Conservation (phyloP, 2,797 vertebrate genomes). For the Hirundo rustica region DNA sequence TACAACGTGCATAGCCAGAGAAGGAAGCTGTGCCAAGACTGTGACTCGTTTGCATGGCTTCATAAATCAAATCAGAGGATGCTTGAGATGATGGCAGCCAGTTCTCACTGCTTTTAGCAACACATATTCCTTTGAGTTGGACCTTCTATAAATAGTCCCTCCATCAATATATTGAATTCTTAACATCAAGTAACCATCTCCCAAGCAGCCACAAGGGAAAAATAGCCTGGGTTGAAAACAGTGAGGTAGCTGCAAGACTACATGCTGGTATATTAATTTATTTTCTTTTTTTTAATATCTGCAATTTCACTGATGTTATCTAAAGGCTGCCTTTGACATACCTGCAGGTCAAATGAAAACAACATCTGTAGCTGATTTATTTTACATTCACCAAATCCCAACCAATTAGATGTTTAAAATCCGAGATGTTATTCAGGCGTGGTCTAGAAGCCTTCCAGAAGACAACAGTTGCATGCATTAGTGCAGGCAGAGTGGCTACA, state of each 20-base stretch:
- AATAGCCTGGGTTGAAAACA: neutral
- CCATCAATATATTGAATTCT: neutral
- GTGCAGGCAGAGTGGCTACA: neutral
- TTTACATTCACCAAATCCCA: neutral
- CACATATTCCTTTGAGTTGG: neutral
- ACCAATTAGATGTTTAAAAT: neutral
- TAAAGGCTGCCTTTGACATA: neutral
- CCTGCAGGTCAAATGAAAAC: neutral
- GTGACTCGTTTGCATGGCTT: neutral
- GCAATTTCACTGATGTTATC: neutral
- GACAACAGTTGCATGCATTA: neutral
- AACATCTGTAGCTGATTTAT: neutral
- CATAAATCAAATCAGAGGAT: neutral
- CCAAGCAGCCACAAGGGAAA: neutral
- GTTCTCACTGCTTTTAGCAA: neutral
- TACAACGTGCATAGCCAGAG: accelerated
- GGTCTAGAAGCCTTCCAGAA: neutral
- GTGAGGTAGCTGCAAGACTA: neutral
- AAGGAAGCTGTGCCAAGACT: neutral
- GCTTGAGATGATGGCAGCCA: neutral
- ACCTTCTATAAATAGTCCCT: neutral
- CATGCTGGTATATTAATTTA: neutral
- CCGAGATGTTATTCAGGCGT: neutral
- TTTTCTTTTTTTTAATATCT: neutral
- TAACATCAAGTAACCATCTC: neutral